phyloP scores from a whole-genome alignment of 2,888 invertebrate species.

The Vanessa cardui region DNA sequence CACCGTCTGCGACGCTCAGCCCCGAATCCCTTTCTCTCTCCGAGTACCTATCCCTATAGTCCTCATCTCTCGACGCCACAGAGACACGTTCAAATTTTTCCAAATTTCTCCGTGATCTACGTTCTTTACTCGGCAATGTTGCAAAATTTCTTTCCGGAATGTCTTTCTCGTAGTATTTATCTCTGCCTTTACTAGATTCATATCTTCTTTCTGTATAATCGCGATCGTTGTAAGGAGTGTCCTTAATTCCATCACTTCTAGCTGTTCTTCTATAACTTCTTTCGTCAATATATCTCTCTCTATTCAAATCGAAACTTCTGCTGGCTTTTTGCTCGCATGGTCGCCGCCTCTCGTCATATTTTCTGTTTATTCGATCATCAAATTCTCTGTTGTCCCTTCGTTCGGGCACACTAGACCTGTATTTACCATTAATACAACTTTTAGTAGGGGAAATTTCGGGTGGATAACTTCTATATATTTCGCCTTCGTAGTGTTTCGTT shows the following conservation, averaged over 20 bases:
- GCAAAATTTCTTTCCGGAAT: conserved; percentile 45
- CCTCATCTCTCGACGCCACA: conserved; percentile 64
- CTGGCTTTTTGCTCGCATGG: conserved; percentile 64
- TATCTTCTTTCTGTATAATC: conserved; percentile 48
- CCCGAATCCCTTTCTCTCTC: conserved; percentile 74
- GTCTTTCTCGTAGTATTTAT: conserved; percentile 57
- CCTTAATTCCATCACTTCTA: conserved; percentile 59
- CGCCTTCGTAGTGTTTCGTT: conserved; percentile 48
- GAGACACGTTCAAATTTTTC: conserved; percentile 67
- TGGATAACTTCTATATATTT: conserved; percentile 53
- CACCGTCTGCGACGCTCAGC: conserved; percentile 70
- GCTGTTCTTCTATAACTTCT: conserved; percentile 52
- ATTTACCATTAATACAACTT: conserved; percentile 51
- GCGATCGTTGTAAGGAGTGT: conserved; percentile 53
- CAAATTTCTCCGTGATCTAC: conserved; percentile 51
- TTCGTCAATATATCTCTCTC: conserved; percentile 56
- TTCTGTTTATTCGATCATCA: conserved; percentile 47
- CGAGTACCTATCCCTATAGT: conserved; percentile 60
- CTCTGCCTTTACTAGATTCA: conserved; percentile 46
- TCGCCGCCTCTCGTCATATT: conserved; percentile 56
- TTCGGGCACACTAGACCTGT: conserved; percentile 44
- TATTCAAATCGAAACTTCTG: conserved; percentile 64
- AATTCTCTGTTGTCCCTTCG: conserved; percentile 54
- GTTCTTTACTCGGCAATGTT: conserved; percentile 50
- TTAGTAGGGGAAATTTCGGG: conserved; percentile 51